Conservation (phyloP, 2,888 invertebrate species). For the Cryptus armator region DNA sequence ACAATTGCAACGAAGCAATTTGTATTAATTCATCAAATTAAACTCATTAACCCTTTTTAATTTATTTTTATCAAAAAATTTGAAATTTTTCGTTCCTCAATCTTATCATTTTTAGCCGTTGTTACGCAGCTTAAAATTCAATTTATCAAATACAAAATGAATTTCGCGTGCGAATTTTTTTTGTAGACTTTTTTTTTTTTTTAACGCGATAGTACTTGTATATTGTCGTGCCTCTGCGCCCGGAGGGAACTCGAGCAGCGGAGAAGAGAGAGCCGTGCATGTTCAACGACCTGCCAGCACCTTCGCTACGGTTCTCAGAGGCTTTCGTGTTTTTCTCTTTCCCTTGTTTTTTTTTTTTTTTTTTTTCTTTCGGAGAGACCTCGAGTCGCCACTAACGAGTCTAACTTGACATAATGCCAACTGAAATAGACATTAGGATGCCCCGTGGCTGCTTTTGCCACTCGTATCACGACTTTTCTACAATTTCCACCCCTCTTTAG, state of each 20-base stretch:
- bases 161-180: not conserved
- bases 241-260: constrained; percentile 60
- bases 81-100: not conserved
- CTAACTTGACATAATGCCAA: constrained; percentile 85
- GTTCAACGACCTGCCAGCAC: constrained; percentile 84
- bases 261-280: constrained; percentile 78
- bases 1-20: not conserved
- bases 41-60: not conserved
- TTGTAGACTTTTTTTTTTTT: constrained; percentile 38
- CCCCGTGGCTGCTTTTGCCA: constrained; percentile 72
- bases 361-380: constrained; percentile 60
- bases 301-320: constrained; percentile 72
- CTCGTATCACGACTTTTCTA: constrained; percentile 49
- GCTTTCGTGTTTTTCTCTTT: constrained; percentile 70
- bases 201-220: constrained; percentile 37
- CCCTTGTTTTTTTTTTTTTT: constrained; percentile 73
- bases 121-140: not conserved
- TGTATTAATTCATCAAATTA: not conserved
- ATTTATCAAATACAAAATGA: not conserved
- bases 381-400: constrained; percentile 83
- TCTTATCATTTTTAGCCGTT: not conserved
- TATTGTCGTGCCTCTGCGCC: constrained; percentile 47
- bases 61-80: not conserved
- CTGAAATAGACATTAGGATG: constrained; percentile 84
- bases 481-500: constrained; percentile 19